Evolutionary conservation across 2,888 invertebrate species (phyloP).

Genomic region (Caenorhabditis sp.): DNA sequence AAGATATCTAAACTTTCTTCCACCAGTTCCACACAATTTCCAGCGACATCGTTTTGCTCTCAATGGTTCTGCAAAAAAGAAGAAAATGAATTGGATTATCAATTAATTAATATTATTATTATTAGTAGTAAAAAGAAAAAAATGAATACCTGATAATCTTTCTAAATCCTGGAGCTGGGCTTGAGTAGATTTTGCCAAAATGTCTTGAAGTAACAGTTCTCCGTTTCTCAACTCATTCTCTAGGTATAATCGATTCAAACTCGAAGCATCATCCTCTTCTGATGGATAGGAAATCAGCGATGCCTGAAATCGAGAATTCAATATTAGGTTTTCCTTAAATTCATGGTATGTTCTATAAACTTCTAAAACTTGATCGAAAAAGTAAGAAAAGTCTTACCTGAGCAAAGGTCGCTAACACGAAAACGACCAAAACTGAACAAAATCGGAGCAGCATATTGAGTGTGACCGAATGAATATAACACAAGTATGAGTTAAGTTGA

Average conservation of each 20-base stretch:
- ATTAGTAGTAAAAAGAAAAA: not conserved
- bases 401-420: not conserved
- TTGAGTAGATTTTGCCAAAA: conserved; percentile 26
- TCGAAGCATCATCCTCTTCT: conserved; percentile 21
- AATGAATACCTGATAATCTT: conserved; percentile 26
- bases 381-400: not conserved
- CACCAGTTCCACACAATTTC: conserved; percentile 58
- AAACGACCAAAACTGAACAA: not conserved
- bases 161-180: conserved; percentile 30
- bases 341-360: too few relatives aligned
- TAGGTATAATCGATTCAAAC: conserved; percentile 33
- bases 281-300: conserved; percentile 11
- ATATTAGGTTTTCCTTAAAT: not conserved
- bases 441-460: not conserved
- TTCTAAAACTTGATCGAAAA: too few relatives aligned
- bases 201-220: conserved; percentile 20
- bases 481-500: not conserved
- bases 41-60: conserved; percentile 57
- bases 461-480: not conserved
- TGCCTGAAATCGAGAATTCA: conserved; percentile 8
- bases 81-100: not conserved
- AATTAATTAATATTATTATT: not conserved
- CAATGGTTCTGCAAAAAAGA: conserved; percentile 24
- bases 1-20: conserved; percentile 41
- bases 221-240: conserved; percentile 15